A percentile compares a stretch with the other conserved stretches of the same genome.
Evolutionary conservation across 2,888 invertebrate genomes (phyloP).

Genomic region (Eledona agricola): DNA sequence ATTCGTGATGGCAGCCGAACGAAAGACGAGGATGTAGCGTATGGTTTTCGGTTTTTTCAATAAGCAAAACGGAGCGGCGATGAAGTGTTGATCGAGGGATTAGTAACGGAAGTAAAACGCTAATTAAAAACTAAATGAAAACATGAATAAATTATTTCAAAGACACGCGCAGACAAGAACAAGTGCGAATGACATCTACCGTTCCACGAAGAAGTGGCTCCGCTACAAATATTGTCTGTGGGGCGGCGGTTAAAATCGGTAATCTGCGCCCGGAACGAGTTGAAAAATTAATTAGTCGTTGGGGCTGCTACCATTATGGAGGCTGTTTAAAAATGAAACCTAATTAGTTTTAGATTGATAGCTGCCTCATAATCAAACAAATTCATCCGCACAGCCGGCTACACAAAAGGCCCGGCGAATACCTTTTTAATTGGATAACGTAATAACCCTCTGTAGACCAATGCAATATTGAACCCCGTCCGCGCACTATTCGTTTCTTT

Average conservation of each 20-base stretch:
- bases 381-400: constrained; percentile 37
- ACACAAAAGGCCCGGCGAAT: constrained; percentile 40
- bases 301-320: constrained; percentile 40
- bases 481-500: constrained; percentile 28
- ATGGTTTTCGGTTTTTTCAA: constrained; percentile 6
- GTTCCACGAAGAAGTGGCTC: no score
- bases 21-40: constrained; percentile 1
- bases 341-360: constrained; percentile 50
- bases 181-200: no score
- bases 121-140: constrained; percentile 30
- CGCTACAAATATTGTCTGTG: no score
- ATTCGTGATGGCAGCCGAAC: not conserved
- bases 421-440: constrained; percentile 42
- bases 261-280: constrained; percentile 31
- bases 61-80: constrained; percentile 5
- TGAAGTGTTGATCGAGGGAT: constrained; percentile 25
- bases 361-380: constrained; percentile 42
- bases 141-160: constrained; percentile 26
- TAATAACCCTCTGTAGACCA: constrained; percentile 37
- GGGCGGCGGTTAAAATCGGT: no score
- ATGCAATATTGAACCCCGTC: constrained; percentile 35
- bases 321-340: constrained; percentile 48
- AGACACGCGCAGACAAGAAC: no score
- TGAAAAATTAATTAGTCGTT: constrained; percentile 39
- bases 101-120: constrained; percentile 19